Evolutionary conservation across 1,140 invertebrate species (phyloP), one percentile per base, ranked within the genome.

Genomic region (Ruditapes philippinarum): DNA sequence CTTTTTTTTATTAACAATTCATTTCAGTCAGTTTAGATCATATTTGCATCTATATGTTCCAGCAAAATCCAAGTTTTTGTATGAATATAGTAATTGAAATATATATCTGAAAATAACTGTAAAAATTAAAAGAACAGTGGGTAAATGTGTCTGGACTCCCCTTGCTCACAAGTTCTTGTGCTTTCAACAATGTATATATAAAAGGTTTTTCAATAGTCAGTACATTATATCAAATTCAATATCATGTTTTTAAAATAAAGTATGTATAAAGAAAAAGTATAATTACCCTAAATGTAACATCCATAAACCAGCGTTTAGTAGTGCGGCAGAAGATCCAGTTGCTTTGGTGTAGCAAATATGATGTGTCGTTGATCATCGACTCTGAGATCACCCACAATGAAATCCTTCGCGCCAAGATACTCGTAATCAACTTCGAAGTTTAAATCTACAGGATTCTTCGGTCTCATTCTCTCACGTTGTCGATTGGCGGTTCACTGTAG

Each of bases 231-330:
- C n/a, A 14, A 45, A 5, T 7, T 45, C 14, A 14, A 45, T 45
- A 45, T 14, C 42, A 45, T 45, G 14, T 45, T 7, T 7, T 7
- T 7, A 45, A 14, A 45, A 45, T 45, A 45, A 45, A 14, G 42
- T 45, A 45, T 14, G 14, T 45, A 7, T 5, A 45, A 45, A 7
- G 14, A 45, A 45, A 45, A 7, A 5, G 5, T 5, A 45, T 45
- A 45, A 45, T 33, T 54, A 81, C 42, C 86, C 81, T 88, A 60
- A 88, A 88, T 9, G 79, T 83, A 9, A 51, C 79, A 45, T 89
- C 88, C 65, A 89, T 83, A 17, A 83, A 83, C 88, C 88, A 89
- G 4, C 65, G 11, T 62, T 62, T 89, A 0, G 88, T 33, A 4
- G 28, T n/a, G 0, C 36, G 25, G 14, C n/a, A 89, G 51, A 0